phyloP scores from a whole-genome alignment of 2,888 invertebrate genomes.

The Pterobdella sp. region DNA sequence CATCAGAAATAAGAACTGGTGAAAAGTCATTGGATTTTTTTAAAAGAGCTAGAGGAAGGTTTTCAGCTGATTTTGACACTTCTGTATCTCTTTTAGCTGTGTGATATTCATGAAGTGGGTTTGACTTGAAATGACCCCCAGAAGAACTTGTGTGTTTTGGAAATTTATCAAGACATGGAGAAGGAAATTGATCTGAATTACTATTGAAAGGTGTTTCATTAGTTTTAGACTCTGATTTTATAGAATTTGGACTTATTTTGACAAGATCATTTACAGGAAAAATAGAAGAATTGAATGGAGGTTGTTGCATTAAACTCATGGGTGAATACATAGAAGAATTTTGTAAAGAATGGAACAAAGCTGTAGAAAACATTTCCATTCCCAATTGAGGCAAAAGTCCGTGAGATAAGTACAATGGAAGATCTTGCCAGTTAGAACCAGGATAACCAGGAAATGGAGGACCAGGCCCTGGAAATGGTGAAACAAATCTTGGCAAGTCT shows the following conservation, averaged over 20 bases:
- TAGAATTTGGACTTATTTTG: slow-evolving; percentile 1
- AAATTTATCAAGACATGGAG: not conserved
- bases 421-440: slow-evolving; percentile 29
- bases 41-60: not conserved
- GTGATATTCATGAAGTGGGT: not conserved
- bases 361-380: slow-evolving; percentile 30
- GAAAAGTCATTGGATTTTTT: not conserved
- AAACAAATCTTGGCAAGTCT: slow-evolving; percentile 24
- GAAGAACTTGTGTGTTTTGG: not conserved
- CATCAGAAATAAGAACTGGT: not conserved
- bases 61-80: not conserved
- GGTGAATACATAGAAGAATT: slow-evolving; percentile 19
- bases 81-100: not conserved
- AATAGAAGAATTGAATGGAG: slow-evolving; percentile 18
- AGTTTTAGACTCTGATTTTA: not conserved
- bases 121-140: not conserved
- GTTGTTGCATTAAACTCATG: slow-evolving; percentile 24
- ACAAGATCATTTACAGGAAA: slow-evolving; percentile 7
- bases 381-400: slow-evolving; percentile 10
- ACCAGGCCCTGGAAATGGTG: slow-evolving; percentile 21
- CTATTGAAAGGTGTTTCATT: not conserved
- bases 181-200: not conserved
- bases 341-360: slow-evolving; percentile 27
- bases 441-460: slow-evolving; percentile 24
- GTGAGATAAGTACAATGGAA: slow-evolving; percentile 21